Evolutionary conservation across 2,888 invertebrate genomes (phyloP).

Genomic region (Carcina quercana): DNA sequence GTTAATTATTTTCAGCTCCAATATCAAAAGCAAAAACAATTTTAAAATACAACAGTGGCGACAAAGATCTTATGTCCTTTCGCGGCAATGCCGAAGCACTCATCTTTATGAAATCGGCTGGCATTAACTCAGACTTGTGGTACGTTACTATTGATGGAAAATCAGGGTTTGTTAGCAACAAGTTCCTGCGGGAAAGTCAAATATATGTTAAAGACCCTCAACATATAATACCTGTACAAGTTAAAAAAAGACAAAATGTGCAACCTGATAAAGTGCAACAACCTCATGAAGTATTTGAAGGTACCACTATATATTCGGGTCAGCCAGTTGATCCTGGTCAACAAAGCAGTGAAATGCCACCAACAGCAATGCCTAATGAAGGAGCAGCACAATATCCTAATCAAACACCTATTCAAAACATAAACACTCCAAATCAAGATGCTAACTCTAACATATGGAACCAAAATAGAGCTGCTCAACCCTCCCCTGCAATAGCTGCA

Average conservation of each 20-base stretch:
- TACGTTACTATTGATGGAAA: slow-evolving; percentile 80
- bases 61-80: slow-evolving; percentile 76
- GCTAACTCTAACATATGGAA: slow-evolving; percentile 1
- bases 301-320: slow-evolving; percentile 75
- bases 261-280: slow-evolving; percentile 54
- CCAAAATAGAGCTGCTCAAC: neutral
- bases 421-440: neutral
- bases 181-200: slow-evolving; percentile 76
- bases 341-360: slow-evolving; percentile 20
- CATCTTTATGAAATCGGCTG: slow-evolving; percentile 83
- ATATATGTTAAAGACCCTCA: slow-evolving; percentile 51
- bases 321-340: slow-evolving; percentile 25
- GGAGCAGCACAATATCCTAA: slow-evolving; percentile 2
- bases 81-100: slow-evolving; percentile 68
- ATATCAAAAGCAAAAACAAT: slow-evolving; percentile 78
- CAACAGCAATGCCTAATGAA: slow-evolving; percentile 15
- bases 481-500: neutral
- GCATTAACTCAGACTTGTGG: slow-evolving; percentile 76
- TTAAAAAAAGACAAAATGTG: slow-evolving; percentile 15
- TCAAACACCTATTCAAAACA: slow-evolving; percentile 1
- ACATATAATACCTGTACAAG: slow-evolving; percentile 39
- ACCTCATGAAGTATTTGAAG: slow-evolving; percentile 76
- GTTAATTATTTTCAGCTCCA: slow-evolving; percentile 59
- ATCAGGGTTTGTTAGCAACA: slow-evolving; percentile 78
- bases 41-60: slow-evolving; percentile 69